phyloP scores from a whole-genome alignment of 2,113 vertebrate genomes.

The Loxodonta africana region DNA sequence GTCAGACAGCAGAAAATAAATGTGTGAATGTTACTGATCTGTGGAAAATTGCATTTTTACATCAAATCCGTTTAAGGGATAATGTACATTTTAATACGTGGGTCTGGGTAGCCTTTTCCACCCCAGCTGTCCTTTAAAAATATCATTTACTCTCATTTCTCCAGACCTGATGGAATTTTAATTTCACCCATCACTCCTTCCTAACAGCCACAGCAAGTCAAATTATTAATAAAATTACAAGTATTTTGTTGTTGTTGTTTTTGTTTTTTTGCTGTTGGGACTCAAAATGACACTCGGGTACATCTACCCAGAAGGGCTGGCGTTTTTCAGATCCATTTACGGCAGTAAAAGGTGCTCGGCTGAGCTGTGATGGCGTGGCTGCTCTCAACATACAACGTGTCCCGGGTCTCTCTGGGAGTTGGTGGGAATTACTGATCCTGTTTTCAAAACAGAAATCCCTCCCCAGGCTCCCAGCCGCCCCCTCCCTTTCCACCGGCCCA shows the following conservation, averaged over 20 bases:
- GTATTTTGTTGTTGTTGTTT: neutral
- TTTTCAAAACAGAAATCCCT: neutral
- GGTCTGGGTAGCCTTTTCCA: neutral
- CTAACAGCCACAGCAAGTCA: conserved; percentile 20
- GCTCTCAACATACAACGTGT: neutral
- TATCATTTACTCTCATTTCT: conserved; percentile 40
- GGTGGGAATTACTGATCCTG: neutral
- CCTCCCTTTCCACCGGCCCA: rapidly evolving
- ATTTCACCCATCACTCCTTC: conserved; percentile 17
- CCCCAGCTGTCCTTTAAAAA: neutral
- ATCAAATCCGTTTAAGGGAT: conserved; percentile 41
- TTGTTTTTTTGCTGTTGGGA: rapidly evolving
- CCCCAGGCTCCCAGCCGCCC: neutral
- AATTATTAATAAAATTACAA: neutral
- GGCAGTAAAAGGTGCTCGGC: neutral
- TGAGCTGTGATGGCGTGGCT: neutral
- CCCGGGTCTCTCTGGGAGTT: neutral
- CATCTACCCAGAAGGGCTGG: neutral
- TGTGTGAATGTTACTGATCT: neutral
- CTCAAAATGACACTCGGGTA: rapidly evolving
- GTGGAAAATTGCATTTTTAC: conserved; percentile 50
- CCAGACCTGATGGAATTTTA: conserved; percentile 39
- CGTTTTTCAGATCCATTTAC: neutral
- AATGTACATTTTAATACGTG: conserved; percentile 38
- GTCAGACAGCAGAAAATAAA: conserved; percentile 63